These are phyloP conservation scores for Eonycteris spelaea DNA, from an alignment of 2,113 vertebrate species.

Conservation along the genomic window DNA sequence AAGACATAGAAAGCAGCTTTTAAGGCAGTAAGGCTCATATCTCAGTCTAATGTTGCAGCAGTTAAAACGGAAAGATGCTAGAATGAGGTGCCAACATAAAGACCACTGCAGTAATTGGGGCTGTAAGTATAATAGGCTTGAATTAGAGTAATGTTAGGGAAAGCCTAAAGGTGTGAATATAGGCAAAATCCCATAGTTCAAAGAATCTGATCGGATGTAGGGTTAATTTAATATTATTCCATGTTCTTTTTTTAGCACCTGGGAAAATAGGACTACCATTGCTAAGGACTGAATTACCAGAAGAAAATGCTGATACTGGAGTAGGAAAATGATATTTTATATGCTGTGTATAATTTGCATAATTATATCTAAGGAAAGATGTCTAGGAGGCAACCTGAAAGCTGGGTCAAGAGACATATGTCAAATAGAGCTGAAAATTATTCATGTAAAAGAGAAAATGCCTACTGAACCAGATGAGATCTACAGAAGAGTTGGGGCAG, in stretches of 20 bases:
- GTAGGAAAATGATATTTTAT: not conserved
- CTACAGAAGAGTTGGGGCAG: not conserved
- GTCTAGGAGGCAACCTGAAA: not conserved
- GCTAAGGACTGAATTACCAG: not conserved
- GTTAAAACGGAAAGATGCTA: not conserved
- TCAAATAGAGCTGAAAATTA: not conserved
- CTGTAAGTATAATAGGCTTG: not conserved
- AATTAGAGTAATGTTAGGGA: not conserved
- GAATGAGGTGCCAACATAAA: not conserved
- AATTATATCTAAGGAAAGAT: not conserved
- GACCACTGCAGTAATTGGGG: not conserved
- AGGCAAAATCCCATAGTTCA: not conserved
- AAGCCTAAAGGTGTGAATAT: not conserved
- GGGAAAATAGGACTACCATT: not conserved
- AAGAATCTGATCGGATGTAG: not conserved
- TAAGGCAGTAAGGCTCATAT: not conserved
- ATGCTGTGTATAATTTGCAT: not conserved
- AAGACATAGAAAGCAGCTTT: not conserved
- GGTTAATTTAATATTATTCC: not conserved
- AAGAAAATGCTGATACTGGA: not conserved
- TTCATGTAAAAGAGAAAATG: not conserved
- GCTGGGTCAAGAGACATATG: not conserved
- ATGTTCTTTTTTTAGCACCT: not conserved
- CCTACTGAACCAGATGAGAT: not conserved
- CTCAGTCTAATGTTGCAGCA: not conserved